phyloP scores from a whole-genome alignment of 2,888 invertebrate species.

The Dryadula phaetusa region DNA sequence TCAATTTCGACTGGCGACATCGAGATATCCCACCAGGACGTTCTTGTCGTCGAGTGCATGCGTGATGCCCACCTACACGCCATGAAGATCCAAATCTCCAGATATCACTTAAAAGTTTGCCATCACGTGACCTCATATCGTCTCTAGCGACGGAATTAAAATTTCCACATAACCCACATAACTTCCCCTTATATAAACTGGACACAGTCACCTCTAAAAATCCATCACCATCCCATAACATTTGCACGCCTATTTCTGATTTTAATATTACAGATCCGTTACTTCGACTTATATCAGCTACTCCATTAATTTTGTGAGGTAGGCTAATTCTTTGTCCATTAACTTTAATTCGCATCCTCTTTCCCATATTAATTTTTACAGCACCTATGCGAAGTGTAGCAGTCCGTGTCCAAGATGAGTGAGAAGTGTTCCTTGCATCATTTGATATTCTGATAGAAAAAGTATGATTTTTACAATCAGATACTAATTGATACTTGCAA shows the following conservation, averaged over 20 bases:
- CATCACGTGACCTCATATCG: conserved; percentile 90
- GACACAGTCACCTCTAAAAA: conserved; percentile 94
- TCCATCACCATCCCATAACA: conserved; percentile 97
- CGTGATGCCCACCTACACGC: conserved; percentile 92
- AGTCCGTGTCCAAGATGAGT: conserved; percentile 96
- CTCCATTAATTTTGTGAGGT: conserved; percentile 85
- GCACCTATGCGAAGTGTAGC: conserved; percentile 91
- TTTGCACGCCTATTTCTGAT: conserved; percentile 90
- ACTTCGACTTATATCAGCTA: conserved; percentile 86
- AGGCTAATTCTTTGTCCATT: conserved; percentile 90
- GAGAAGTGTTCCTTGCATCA: conserved; percentile 90
- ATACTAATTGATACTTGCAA: conserved; percentile 95
- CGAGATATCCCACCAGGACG: conserved; percentile 71
- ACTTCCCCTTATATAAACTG: conserved; percentile 87
- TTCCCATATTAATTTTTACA: conserved; percentile 92
- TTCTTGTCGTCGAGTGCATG: conserved; percentile 86
- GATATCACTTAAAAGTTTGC: conserved; percentile 86
- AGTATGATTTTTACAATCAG: conserved; percentile 91
- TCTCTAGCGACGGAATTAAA: conserved; percentile 94
- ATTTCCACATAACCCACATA: conserved; percentile 98
- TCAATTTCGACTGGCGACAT: conserved; percentile 77
- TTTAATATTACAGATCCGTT: conserved; percentile 87
- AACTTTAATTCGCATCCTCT: conserved; percentile 93
- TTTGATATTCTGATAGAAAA: conserved; percentile 96
- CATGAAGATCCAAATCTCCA: conserved; percentile 94